phyloP scores from a whole-genome alignment of 2,888 invertebrate genomes.

The Cephus pulcher region DNA sequence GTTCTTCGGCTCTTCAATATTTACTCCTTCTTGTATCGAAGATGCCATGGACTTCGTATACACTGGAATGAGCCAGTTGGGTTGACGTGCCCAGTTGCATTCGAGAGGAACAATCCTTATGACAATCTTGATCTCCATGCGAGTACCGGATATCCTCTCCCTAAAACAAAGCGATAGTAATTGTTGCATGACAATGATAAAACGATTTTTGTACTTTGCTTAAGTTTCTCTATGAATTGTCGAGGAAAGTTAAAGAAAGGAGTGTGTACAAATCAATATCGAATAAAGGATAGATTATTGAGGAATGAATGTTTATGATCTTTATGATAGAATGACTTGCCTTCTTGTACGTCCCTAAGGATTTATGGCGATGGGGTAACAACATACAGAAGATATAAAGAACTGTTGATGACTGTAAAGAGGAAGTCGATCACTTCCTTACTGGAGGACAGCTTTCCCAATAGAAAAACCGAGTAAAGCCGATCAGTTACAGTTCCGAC shows the following conservation, averaged over 20 bases:
- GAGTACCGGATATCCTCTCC: background rate
- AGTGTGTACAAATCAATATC: background rate
- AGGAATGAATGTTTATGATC: background rate
- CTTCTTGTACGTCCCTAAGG: background rate
- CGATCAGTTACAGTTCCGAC: constrained; percentile 22
- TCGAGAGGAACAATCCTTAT: background rate
- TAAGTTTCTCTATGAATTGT: background rate
- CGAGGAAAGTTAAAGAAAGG: background rate
- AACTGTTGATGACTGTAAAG: background rate
- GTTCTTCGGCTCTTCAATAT: constrained; percentile 49
- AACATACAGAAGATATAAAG: background rate
- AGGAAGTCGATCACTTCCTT: constrained; percentile 25
- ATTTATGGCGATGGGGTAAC: background rate
- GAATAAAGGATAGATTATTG: background rate
- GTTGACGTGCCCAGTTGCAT: background rate
- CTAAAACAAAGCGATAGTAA: background rate
- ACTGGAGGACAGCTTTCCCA: constrained; percentile 30
- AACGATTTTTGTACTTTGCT: background rate
- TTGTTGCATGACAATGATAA: too few species aligned
- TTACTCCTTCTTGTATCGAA: background rate
- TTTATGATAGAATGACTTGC: background rate
- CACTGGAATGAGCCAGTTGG: background rate
- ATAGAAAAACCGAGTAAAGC: constrained; percentile 30
- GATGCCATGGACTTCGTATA: background rate
- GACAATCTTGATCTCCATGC: background rate